These are phyloP conservation scores for Sigmodon hispidus DNA, from an alignment of 2,113 vertebrate genomes.

Conservation along the genomic window DNA sequence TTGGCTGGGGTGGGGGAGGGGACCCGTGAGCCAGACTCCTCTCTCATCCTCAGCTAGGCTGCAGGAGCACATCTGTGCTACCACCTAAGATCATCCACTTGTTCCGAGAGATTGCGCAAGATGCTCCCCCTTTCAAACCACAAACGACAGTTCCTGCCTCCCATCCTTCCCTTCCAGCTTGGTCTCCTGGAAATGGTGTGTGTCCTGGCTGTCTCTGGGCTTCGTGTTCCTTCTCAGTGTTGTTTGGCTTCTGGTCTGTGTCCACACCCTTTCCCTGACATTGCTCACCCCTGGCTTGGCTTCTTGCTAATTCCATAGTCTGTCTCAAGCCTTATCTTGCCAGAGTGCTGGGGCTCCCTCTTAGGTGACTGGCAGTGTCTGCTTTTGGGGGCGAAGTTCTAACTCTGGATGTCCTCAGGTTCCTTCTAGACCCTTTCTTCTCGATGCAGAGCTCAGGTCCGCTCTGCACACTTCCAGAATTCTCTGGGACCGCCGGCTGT, in stretches of 20 bases:
- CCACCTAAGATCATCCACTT: background rate
- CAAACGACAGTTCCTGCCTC: background rate
- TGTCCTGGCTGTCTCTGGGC: fast-evolving
- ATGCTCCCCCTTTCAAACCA: background rate
- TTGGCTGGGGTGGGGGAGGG: background rate
- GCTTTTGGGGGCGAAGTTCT: background rate
- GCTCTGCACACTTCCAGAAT: background rate
- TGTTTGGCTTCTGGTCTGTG: background rate
- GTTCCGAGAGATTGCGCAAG: background rate
- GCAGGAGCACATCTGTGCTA: background rate
- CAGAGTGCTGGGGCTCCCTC: background rate
- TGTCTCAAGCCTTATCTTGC: background rate
- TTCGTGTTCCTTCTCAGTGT: background rate
- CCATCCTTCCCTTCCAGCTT: background rate
- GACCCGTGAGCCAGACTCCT: background rate
- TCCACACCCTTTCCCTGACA: background rate
- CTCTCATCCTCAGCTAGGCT: background rate
- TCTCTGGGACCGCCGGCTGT: background rate
- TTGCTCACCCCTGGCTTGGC: background rate
- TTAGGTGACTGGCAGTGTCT: fast-evolving
- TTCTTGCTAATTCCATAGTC: background rate
- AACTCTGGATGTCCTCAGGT: background rate
- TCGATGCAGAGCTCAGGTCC: background rate
- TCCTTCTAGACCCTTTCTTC: background rate
- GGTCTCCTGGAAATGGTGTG: background rate